Conservation (phyloP, 23 tunicate genomes). For the Ciona savignyi region DNA sequence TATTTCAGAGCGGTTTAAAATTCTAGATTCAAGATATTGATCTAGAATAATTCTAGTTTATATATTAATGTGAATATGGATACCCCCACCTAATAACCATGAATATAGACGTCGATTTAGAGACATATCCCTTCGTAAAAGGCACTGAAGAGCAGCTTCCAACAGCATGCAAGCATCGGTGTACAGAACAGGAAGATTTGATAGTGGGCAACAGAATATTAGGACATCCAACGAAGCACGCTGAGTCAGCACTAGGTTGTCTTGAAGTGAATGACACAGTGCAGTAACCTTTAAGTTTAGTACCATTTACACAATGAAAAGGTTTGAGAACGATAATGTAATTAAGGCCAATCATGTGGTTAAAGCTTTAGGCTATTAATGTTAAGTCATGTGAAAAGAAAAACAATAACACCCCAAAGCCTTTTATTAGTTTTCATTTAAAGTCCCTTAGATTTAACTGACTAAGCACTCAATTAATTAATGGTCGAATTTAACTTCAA, state of each 20-base stretch:
- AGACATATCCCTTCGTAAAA: conserved; percentile 86
- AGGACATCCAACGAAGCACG: conserved; percentile 75
- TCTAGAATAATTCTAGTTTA: no score
- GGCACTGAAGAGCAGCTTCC: conserved; percentile 36
- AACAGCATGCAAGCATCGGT: conserved; percentile 22
- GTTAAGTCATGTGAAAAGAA: no score
- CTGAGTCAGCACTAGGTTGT: conserved; percentile 56
- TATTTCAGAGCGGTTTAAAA: no score
- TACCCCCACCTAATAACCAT: conserved; percentile 56
- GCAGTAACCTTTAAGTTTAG: conserved; percentile 45
- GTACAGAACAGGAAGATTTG: conserved; percentile 34
- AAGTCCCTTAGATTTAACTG: no score
- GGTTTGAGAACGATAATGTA: no score
- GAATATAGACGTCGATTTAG: conserved; percentile 75
- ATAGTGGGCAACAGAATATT: conserved; percentile 56
- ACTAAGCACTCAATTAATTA: no score
- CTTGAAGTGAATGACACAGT: conserved; percentile 53
- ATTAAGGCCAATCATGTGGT: no score
- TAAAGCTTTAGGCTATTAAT: no score
- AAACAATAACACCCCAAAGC: not conserved
- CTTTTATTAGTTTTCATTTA: no score
- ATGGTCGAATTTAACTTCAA: no score
- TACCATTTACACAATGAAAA: no score
- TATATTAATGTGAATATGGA: not conserved
- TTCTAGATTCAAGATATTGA: no score